A percentile compares a stretch with the other conserved stretches of the same genome.
phyloP scores from a whole-genome alignment of 1,140 invertebrate species.

The Drosophila guanche region DNA sequence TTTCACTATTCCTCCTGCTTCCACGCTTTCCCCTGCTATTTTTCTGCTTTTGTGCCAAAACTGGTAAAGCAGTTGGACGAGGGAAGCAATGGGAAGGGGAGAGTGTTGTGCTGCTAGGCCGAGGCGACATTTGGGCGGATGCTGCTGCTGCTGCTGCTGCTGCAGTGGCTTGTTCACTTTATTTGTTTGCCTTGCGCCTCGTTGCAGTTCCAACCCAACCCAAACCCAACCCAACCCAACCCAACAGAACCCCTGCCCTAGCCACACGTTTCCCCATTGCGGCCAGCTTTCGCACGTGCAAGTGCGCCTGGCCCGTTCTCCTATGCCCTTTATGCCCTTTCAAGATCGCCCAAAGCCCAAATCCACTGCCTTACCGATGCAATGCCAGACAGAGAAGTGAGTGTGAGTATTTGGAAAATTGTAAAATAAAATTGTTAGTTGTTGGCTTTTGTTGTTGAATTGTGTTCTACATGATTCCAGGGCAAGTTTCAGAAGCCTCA shows the following conservation, averaged over 20 bases:
- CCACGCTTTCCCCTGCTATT: too few species aligned
- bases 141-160: constrained; percentile 2
- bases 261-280: constrained; percentile 26
- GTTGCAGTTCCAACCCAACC: too few species aligned
- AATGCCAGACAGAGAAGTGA: too few species aligned
- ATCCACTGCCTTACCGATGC: too few species aligned
- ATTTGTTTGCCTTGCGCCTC: constrained; percentile 40
- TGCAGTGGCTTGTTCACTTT: constrained; percentile 63
- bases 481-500: neutral
- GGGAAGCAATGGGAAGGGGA: neutral
- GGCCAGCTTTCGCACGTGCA: constrained; percentile 18
- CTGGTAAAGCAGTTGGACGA: neutral
- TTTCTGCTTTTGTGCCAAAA: too few species aligned
- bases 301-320: constrained; percentile 24
- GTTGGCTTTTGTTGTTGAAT: too few species aligned
- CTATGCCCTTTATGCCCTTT: constrained; percentile 21
- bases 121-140: constrained; percentile 42
- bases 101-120: neutral
- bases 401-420: too few species aligned
- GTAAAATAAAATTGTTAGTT: too few species aligned
- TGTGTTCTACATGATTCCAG: too few species aligned
- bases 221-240: too few species aligned
- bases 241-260: neutral
- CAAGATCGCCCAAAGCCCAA: too few species aligned
- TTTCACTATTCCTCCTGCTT: neutral